Base-by-base conservation (phyloP, 2,888 invertebrate genomes). In the Acrobasis consociella region DNA sequence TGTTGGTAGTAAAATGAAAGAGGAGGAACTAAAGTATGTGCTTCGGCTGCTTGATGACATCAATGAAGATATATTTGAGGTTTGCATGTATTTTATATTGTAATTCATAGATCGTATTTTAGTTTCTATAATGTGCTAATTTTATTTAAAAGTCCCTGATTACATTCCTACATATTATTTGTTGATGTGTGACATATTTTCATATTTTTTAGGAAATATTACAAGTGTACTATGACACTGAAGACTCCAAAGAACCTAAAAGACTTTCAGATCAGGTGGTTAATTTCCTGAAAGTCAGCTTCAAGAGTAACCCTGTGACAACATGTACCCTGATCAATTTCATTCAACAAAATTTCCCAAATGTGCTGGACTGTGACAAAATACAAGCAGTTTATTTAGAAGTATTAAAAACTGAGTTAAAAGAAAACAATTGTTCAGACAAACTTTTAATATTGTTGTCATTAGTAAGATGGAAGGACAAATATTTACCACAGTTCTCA, bases 1-100 rank as follows among this genome's bases (percentile, higher is more conserved):
- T 68, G 49, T 56, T 66, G 49, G 52, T 49, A 46, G 52, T 69
- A 86, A 70, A 63, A 91, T 91, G 88, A 85, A 86, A 73, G 91
- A 91, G 71, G 87, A 89, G 62, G 93, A 93, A 69, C 65, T 92
- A 8, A 87, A 88, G 69, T 93, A 93, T 67, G 77, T 87, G 66
- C 73, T 93, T 61, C 79, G 78, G 49, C 80, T 93, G 11, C 81
- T 91, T 65, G 91, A 93, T 71, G 74, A 85, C 65, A 76, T 87
- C 2, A 81, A 80, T 65, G 81, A 82, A 60, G 79, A 85, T 65
- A 73, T 88, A 66, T 86, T 82, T 78, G 83, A 90, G 72, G 93
- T 92, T 31, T 31, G 31, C 31, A 31, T 31, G 31, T 31, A 31
- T 31, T 31, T 31, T 31, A 5, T 22, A 3, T 31, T 31, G 8